These are phyloP conservation scores for Eulacestoma nigropectus DNA, from an alignment of 2,113 vertebrate genomes.

Conservation along the genomic window DNA sequence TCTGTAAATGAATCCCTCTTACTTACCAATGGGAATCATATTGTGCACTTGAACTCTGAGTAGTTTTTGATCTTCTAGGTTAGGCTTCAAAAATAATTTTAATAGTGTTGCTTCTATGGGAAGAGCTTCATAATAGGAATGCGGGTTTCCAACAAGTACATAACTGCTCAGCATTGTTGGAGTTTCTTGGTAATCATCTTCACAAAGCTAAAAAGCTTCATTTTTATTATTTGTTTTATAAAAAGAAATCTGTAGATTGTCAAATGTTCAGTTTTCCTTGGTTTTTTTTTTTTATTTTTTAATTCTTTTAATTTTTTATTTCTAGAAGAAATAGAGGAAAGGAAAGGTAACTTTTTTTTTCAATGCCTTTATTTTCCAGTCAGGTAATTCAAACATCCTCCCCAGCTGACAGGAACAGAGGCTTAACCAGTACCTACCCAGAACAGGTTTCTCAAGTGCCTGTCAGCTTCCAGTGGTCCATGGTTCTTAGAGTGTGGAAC, in stretches of 20 bases:
- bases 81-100: constrained; percentile 45
- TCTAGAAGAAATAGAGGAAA: constrained; percentile 47
- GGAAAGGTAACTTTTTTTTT: neutral
- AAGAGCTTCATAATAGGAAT: constrained; percentile 27
- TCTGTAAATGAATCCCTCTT: constrained; percentile 24
- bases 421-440: constrained; percentile 31
- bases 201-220: neutral
- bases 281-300: neutral
- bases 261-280: constrained; percentile 6
- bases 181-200: neutral
- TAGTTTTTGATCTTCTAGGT: constrained; percentile 50
- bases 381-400: constrained; percentile 65
- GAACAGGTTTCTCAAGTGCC: neutral
- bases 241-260: neutral
- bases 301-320: too few species aligned
- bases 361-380: constrained; percentile 32
- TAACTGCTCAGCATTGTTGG: neutral
- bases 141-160: constrained; percentile 24
- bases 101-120: constrained; percentile 41
- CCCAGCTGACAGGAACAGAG: constrained; percentile 35
- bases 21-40: constrained; percentile 15
- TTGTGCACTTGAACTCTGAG: constrained; percentile 37
- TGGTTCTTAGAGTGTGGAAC: neutral
- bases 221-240: neutral
- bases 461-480: neutral